Conservation (phyloP, 2,888 invertebrate species). For the Cantharis rustica region DNA sequence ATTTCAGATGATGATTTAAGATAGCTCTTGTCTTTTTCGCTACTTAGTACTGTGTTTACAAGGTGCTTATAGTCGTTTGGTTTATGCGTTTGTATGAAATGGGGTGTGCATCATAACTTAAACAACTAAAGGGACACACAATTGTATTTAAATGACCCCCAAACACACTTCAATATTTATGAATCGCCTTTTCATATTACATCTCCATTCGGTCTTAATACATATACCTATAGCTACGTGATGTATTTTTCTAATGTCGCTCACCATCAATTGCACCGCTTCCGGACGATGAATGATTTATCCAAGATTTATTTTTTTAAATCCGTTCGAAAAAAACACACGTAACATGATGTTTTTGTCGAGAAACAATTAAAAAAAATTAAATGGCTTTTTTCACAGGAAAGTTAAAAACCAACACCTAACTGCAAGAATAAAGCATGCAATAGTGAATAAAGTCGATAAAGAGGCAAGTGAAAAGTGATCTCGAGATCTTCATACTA, state of each 20-base stretch:
- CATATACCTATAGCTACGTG: neutral
- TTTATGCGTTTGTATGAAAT: slow-evolving; percentile 41
- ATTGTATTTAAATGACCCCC: slow-evolving; percentile 48
- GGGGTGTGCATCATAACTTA: slow-evolving; percentile 29
- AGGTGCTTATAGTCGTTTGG: slow-evolving; percentile 46
- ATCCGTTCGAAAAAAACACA: too few species aligned
- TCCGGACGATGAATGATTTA: too few species aligned
- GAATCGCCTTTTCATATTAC: slow-evolving; percentile 16
- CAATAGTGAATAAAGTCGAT: slow-evolving; percentile 40
- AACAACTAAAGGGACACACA: slow-evolving; percentile 31
- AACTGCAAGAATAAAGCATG: slow-evolving; percentile 25
- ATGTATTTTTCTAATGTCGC: neutral
- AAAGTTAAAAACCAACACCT: slow-evolving; percentile 7
- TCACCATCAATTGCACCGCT: too few species aligned
- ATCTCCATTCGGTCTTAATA: neutral
- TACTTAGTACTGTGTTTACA: slow-evolving; percentile 54
- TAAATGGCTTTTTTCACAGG: neutral
- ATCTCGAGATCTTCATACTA: slow-evolving; percentile 55
- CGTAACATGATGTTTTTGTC: neutral
- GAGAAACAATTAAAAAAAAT: neutral
- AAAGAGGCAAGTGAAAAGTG: slow-evolving; percentile 51
- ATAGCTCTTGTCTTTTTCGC: slow-evolving; percentile 53
- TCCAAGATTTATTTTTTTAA: too few species aligned
- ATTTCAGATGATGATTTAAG: slow-evolving; percentile 57
- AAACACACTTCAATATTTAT: slow-evolving; percentile 39